phyloP scores from a whole-genome alignment of 1,140 invertebrate genomes.

The Colletes gigas region DNA sequence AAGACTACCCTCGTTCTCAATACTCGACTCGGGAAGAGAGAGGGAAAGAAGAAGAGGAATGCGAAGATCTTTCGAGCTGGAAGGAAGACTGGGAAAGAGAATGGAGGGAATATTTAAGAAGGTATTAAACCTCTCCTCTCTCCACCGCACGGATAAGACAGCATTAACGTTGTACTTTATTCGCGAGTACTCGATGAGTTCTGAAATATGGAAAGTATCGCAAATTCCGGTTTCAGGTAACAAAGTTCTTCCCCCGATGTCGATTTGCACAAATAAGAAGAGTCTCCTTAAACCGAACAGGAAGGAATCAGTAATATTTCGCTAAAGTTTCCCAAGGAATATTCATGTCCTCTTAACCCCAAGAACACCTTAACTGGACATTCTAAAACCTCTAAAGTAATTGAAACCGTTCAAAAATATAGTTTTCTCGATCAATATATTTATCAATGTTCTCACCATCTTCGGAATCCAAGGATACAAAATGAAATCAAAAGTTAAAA shows the following conservation, averaged over 20 bases:
- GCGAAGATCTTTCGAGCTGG: slow-evolving; percentile 37
- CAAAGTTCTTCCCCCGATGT: slow-evolving; percentile 15
- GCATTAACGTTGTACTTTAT: slow-evolving; percentile 76
- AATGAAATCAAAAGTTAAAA: no score
- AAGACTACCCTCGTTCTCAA: slow-evolving; percentile 69
- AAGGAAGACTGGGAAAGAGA: slow-evolving; percentile 44
- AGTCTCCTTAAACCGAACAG: neutral
- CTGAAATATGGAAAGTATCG: slow-evolving; percentile 72
- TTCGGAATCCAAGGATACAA: no score
- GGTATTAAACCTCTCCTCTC: slow-evolving; percentile 75
- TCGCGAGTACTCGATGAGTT: slow-evolving; percentile 70
- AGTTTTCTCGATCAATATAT: no score
- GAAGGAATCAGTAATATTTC: neutral
- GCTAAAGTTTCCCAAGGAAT: neutral
- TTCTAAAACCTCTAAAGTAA: neutral
- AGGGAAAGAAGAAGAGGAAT: slow-evolving; percentile 11
- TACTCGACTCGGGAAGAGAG: slow-evolving; percentile 53
- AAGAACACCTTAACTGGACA: neutral
- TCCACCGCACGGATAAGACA: slow-evolving; percentile 62
- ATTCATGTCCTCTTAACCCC: neutral
- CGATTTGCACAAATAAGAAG: slow-evolving; percentile 24
- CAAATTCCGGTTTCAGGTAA: slow-evolving; percentile 47
- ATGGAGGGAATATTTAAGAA: slow-evolving; percentile 80
- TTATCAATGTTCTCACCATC: no score
- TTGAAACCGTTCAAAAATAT: neutral